These are phyloP conservation scores for Phortica okadai DNA, from an alignment of 2,888 invertebrate species.

Conservation along the genomic window DNA sequence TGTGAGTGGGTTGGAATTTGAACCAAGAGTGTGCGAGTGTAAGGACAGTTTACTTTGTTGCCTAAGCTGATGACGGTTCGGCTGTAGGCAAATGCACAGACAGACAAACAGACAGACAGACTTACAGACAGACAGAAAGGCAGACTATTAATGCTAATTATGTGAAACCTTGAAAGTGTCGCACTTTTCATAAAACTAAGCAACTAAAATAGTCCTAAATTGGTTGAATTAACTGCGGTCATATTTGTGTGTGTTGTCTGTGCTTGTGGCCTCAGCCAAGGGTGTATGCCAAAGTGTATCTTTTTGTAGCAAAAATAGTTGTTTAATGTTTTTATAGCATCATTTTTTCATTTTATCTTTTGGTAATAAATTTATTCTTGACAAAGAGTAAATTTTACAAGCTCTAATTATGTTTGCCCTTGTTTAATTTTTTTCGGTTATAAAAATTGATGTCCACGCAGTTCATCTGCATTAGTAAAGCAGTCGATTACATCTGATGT, in stretches of 20 bases:
- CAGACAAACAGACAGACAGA: constrained; percentile 3
- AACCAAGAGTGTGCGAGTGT: not conserved
- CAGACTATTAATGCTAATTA: constrained; percentile 7
- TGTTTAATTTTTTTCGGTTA: not conserved
- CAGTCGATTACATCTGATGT: not conserved
- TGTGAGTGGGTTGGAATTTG: not conserved
- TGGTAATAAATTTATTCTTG: not conserved
- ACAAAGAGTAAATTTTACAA: not conserved
- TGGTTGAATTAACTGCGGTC: constrained; percentile 12
- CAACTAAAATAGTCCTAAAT: constrained; percentile 3
- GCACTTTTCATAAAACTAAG: not conserved
- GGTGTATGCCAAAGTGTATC: constrained; percentile 1
- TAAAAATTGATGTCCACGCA: not conserved
- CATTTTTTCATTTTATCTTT: not conserved
- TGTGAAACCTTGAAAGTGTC: constrained; percentile 22
- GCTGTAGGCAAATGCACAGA: not conserved
- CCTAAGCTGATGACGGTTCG: not conserved
- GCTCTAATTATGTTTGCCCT: not conserved
- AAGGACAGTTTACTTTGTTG: not conserved
- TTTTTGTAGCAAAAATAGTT: constrained; percentile 3
- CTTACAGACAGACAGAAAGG: not conserved
- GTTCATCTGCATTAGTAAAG: constrained; percentile 4
- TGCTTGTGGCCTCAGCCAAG: not conserved
- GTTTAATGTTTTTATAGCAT: constrained; percentile 2
- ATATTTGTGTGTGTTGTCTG: not conserved